A percentile compares a stretch with the other conserved stretches of the same genome.
Conservation (phyloP, 2,797 vertebrate species). For the Rhodeus uyekii region DNA sequence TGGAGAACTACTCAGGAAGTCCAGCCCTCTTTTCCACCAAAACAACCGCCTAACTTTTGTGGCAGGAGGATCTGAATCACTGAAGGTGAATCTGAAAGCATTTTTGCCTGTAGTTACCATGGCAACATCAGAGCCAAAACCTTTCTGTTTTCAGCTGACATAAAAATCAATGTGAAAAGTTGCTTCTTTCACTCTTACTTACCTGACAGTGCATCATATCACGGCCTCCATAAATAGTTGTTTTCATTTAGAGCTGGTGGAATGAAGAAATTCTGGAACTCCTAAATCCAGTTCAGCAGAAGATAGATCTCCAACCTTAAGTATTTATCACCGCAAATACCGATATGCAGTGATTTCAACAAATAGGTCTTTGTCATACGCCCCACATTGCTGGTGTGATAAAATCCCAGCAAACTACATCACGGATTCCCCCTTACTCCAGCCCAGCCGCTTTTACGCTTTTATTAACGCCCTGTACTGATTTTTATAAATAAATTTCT, state of each 20-base stretch:
- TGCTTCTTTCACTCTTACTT: conserved; percentile 33
- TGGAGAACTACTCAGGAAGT: neutral
- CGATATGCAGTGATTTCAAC: conserved; percentile 37
- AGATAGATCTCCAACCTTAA: neutral
- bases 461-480: neutral
- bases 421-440: conserved; percentile 17
- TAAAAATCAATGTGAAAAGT: conserved; percentile 52
- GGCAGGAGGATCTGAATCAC: conserved; percentile 27
- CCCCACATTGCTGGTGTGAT: conserved; percentile 1
- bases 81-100: conserved; percentile 22
- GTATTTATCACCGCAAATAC: conserved; percentile 18
- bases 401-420: neutral
- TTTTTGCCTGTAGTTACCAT: conserved; percentile 47
- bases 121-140: conserved; percentile 13
- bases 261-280: conserved; percentile 13
- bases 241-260: conserved; percentile 38
- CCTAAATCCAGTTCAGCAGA: conserved; percentile 24
- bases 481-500: conserved; percentile 24
- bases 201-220: conserved; percentile 46
- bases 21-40: neutral
- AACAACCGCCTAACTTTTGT: conserved; percentile 7
- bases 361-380: conserved; percentile 8
- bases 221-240: conserved; percentile 44
- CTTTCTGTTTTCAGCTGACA: conserved; percentile 49
- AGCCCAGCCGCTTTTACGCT: neutral